phyloP scores from a whole-genome alignment of 2,113 vertebrate genomes.

The Urocitellus parryii region DNA sequence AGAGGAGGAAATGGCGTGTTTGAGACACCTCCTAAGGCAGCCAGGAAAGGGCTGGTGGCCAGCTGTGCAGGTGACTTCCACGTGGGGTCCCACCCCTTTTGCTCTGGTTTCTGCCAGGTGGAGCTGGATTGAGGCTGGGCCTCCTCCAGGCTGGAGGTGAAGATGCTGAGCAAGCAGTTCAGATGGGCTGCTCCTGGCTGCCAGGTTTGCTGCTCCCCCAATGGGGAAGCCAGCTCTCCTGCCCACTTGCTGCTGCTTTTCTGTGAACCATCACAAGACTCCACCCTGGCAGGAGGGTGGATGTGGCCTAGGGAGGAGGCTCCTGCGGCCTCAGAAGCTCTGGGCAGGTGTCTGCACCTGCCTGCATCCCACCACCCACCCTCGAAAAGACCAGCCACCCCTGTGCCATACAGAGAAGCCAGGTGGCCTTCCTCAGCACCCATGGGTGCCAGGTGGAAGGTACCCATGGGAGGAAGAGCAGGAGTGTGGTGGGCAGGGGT shows the following conservation, averaged over 20 bases:
- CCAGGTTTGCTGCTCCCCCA: not conserved
- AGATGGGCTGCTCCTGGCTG: not conserved
- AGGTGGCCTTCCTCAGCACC: not conserved
- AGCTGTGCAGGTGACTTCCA: too few species aligned
- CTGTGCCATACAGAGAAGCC: too few species aligned
- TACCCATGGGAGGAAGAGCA: not conserved
- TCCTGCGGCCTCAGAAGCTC: too few species aligned
- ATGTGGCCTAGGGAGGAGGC: not conserved
- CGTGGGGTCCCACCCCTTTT: too few species aligned
- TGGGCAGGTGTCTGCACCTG: too few species aligned
- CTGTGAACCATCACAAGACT: not conserved
- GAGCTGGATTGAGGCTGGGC: not conserved
- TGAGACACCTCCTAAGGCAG: not conserved
- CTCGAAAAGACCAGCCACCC: too few species aligned
- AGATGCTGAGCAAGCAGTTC: not conserved
- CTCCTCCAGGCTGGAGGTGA: not conserved
- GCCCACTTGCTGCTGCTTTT: not conserved
- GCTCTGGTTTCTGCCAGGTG: not conserved
- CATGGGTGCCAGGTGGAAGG: not conserved
- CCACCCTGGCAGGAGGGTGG: not conserved
- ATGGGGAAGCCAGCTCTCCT: not conserved
- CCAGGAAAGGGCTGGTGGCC: rapidly evolving
- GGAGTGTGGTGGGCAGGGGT: not conserved
- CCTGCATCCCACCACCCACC: too few species aligned
- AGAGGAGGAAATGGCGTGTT: not conserved